A percentile compares a stretch with the other conserved stretches of the same genome.
Conservation (phyloP, 2,797 vertebrate genomes). For the Crenichthys baileyi region DNA sequence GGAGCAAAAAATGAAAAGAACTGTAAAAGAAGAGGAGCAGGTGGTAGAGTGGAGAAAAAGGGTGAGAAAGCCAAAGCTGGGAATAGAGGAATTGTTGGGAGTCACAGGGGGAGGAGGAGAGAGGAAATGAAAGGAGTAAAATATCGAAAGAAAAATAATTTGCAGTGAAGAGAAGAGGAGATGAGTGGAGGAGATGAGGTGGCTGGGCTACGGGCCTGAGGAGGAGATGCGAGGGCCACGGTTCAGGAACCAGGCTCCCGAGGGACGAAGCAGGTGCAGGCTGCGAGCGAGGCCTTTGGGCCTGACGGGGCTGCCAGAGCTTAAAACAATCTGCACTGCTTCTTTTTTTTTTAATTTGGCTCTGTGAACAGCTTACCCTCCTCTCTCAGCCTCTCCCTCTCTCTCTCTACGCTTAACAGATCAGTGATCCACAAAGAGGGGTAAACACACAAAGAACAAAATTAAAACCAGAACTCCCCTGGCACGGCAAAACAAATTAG, state of each 20-base stretch:
- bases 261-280: conserved; percentile 98
- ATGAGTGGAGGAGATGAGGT: conserved; percentile 39
- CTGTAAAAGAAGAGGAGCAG: conserved; percentile 58
- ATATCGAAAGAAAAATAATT: conserved; percentile 11
- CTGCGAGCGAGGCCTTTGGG: conserved; percentile 96
- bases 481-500: conserved; percentile 99
- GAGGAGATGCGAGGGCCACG: conserved; percentile 88
- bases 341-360: conserved; percentile 91
- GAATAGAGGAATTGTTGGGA: conserved; percentile 43
- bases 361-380: conserved; percentile 79
- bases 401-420: conserved; percentile 77
- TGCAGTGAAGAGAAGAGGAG: conserved; percentile 15
- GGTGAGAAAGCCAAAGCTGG: conserved; percentile 52
- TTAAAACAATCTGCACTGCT: conserved; percentile 96
- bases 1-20: conserved; percentile 43
- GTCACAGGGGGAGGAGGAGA: conserved; percentile 48
- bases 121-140: conserved; percentile 26
- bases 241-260: conserved; percentile 95
- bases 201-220: conserved; percentile 79
- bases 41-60: conserved; percentile 61
- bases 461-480: conserved; percentile 99
- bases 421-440: conserved; percentile 97
- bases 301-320: conserved; percentile 94
- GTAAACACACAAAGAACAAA: conserved; percentile 99
- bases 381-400: conserved; percentile 60